These are phyloP conservation scores for Megaustenia siamemsis DNA, from an alignment of 2,888 invertebrate species.

Conservation along the genomic window DNA sequence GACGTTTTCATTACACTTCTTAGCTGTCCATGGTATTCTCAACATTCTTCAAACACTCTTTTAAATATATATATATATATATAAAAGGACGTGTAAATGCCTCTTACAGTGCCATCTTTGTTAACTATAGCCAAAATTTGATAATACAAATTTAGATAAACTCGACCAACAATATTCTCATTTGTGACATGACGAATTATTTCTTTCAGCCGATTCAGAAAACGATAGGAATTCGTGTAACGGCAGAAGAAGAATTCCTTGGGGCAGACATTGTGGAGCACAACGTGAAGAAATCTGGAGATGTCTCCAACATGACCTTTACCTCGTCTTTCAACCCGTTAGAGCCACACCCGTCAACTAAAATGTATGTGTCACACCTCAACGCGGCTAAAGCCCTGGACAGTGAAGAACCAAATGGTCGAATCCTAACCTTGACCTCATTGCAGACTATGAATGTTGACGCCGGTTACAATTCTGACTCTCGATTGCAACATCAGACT, in stretches of 20 bases:
- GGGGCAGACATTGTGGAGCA: slow-evolving; percentile 95
- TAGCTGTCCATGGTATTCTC: no score
- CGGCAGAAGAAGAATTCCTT: slow-evolving; percentile 89
- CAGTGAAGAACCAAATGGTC: not conserved
- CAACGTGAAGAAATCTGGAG: slow-evolving; percentile 82
- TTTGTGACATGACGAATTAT: no score
- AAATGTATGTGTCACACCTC: no score
- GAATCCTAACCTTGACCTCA: slow-evolving; percentile 19
- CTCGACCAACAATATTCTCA: no score
- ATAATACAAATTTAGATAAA: no score
- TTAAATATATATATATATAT: no score
- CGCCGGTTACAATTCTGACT: not conserved
- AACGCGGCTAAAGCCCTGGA: not conserved
- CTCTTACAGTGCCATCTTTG: no score
- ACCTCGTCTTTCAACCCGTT: not conserved
- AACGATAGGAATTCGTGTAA: slow-evolving; percentile 86
- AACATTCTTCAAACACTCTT: no score
- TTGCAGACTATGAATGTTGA: not conserved
- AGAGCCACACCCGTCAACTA: not conserved
- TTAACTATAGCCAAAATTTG: no score
- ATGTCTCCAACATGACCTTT: slow-evolving; percentile 30
- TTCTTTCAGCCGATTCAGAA: slow-evolving; percentile 64
- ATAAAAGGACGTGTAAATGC: no score
- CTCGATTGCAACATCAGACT: not conserved
- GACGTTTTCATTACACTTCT: no score